Evolutionary conservation across 2,797 vertebrate species (phyloP).

Genomic region (Sebastes minor): DNA sequence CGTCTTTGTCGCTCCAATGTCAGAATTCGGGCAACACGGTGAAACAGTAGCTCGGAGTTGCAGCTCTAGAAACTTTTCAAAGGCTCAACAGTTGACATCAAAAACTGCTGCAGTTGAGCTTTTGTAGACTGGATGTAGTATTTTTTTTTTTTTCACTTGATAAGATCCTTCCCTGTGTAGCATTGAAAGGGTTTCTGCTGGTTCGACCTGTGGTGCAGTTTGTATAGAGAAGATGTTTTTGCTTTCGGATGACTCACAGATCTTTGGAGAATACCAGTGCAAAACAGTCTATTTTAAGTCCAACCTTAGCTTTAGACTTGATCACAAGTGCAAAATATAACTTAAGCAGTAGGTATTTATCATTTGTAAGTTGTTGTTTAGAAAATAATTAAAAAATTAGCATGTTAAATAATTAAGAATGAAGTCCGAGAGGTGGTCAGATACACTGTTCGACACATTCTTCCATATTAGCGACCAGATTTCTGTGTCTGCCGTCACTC

Average conservation of each 20-base stretch:
- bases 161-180: slow-evolving; percentile 19
- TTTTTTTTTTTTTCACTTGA: slow-evolving; percentile 12
- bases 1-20: background rate
- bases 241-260: background rate
- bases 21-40: background rate
- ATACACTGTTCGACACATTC: background rate
- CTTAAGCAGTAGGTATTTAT: background rate
- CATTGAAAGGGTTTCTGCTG: background rate
- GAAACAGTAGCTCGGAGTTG: background rate
- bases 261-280: slow-evolving; percentile 8
- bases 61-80: slow-evolving; percentile 21
- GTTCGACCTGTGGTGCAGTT: slow-evolving; percentile 15
- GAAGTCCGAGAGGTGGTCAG: background rate
- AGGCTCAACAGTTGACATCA: slow-evolving; percentile 11
- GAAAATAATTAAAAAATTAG: background rate
- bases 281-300: slow-evolving; percentile 3
- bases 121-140: background rate
- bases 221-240: slow-evolving; percentile 12
- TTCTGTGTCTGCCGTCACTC: background rate
- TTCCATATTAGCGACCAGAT: background rate
- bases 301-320: background rate
- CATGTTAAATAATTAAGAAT: background rate
- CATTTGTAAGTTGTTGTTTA: background rate
- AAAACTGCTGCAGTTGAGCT: slow-evolving; percentile 2
- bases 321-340: background rate